These are phyloP conservation scores for Cnemophilus loriae DNA, from an alignment of 2,113 vertebrate species.

Conservation along the genomic window DNA sequence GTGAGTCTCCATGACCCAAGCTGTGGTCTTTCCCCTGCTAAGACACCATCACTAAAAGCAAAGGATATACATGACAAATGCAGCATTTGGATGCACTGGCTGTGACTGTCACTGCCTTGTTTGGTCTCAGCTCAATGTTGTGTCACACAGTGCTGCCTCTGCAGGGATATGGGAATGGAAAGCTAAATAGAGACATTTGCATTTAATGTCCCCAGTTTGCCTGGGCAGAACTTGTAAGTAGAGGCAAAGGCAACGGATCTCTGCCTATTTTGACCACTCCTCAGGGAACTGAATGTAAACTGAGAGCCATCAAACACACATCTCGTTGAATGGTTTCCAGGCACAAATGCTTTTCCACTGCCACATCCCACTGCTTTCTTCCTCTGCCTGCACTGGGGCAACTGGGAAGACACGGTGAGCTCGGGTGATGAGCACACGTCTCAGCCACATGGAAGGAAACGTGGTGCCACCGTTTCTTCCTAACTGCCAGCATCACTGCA, in stretches of 20 bases:
- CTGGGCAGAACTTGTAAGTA: not conserved
- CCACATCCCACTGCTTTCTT: not conserved
- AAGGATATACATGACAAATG: not conserved
- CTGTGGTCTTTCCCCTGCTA: not conserved
- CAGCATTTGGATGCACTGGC: not conserved
- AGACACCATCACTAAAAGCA: not conserved
- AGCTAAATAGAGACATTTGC: not conserved
- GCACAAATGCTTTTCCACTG: not conserved
- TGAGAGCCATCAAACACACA: not conserved
- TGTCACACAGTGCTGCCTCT: not conserved
- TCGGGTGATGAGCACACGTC: not conserved
- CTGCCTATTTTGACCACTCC: not conserved
- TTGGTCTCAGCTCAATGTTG: rapidly evolving
- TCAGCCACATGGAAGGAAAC: not conserved
- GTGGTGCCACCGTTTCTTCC: rapidly evolving
- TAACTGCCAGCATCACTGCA: not conserved
- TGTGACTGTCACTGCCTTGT: not conserved
- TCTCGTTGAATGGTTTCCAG: not conserved
- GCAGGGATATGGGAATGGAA: not conserved
- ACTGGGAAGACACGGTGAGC: not conserved
- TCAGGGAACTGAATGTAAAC: not conserved
- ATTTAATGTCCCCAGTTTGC: not conserved
- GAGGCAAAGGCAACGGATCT: not conserved
- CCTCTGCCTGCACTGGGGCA: not conserved
- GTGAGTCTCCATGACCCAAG: not conserved